These are phyloP conservation scores for Tyrannus savana DNA, from an alignment of 2,113 vertebrate species.

Conservation along the genomic window DNA sequence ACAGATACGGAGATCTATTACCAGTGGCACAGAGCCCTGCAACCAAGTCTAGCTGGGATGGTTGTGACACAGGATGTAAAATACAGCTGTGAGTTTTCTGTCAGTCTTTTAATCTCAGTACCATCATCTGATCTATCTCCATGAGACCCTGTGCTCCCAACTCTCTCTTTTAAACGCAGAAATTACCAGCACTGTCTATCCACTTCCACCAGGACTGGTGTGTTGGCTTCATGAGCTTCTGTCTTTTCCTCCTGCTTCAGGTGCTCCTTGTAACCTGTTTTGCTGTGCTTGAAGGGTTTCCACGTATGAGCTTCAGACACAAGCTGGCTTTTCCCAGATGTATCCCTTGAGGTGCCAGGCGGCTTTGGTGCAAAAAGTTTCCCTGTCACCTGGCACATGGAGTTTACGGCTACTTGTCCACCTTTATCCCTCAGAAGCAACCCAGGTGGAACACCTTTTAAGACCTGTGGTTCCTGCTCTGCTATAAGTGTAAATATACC, in stretches of 20 bases:
- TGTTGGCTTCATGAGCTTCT: not conserved
- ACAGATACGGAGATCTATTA: not conserved
- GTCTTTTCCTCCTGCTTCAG: not conserved
- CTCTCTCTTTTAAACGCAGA: not conserved
- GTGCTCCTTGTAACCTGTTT: not conserved
- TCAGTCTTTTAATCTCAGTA: not conserved
- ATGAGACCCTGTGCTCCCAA: not conserved
- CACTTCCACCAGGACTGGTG: not conserved
- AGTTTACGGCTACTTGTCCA: not conserved
- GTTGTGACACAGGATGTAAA: not conserved
- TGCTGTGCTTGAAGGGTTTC: not conserved
- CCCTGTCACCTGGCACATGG: not conserved
- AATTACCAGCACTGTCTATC: not conserved
- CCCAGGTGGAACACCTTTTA: not conserved
- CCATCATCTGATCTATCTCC: not conserved
- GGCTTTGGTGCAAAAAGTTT: not conserved
- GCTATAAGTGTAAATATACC: not conserved
- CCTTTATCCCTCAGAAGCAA: not conserved
- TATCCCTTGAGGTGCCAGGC: not conserved
- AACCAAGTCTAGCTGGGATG: rapidly evolving
- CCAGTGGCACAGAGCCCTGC: not conserved
- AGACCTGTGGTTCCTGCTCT: not conserved
- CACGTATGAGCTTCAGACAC: not conserved
- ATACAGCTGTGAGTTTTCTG: not conserved
- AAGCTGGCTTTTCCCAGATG: not conserved